phyloP scores from a whole-genome alignment of 2,113 vertebrate species.

The Ariopsis seemanni region DNA sequence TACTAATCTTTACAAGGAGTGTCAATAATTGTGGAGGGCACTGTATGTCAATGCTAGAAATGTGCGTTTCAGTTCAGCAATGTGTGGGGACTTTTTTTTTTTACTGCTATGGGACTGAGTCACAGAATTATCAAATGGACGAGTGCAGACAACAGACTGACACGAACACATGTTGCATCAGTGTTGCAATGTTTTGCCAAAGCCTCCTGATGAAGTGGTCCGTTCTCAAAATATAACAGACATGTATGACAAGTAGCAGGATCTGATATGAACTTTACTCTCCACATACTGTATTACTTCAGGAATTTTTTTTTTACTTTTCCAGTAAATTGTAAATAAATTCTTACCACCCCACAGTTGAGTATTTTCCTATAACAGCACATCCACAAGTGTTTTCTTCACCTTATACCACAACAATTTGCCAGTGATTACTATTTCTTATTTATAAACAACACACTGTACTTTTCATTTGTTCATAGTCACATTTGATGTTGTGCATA shows the following conservation, averaged over 20 bases:
- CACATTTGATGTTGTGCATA: background rate
- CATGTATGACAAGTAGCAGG: background rate
- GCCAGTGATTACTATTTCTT: background rate
- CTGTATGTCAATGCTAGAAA: background rate
- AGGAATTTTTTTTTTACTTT: background rate
- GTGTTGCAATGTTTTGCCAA: constrained; percentile 12
- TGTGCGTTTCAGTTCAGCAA: background rate
- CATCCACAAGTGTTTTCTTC: background rate
- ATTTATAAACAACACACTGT: background rate
- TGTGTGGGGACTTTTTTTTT: background rate
- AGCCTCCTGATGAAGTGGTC: background rate
- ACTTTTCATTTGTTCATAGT: background rate
- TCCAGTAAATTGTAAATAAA: background rate
- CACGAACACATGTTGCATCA: constrained; percentile 8
- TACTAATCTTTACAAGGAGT: no score
- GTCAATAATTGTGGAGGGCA: no score
- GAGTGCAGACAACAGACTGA: constrained; percentile 1
- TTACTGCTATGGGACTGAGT: constrained; percentile 5
- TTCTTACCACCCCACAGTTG: background rate
- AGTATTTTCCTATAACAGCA: background rate
- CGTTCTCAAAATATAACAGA: constrained; percentile 22
- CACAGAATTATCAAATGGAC: background rate
- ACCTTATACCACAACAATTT: background rate
- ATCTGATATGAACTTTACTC: background rate
- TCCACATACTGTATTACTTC: no score